These are phyloP conservation scores for Mionectes macconnelli DNA, from an alignment of 2,113 vertebrate species.

Conservation along the genomic window DNA sequence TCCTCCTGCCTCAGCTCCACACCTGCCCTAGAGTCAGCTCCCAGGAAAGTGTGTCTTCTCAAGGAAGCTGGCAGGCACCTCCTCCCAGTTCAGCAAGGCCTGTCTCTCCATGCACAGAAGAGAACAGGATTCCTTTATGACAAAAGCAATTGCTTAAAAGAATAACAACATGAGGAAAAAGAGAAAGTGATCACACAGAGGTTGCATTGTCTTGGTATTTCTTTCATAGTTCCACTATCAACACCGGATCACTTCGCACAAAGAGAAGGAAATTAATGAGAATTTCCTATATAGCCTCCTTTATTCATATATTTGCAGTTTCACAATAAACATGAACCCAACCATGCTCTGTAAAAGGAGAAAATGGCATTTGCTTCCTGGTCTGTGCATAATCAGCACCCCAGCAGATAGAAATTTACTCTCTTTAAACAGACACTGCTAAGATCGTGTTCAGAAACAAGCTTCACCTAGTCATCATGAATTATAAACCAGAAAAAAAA, in stretches of 20 bases:
- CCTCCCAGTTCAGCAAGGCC: background rate
- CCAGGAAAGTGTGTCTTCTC: background rate
- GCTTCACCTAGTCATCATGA: slow-evolving; percentile 61
- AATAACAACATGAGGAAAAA: background rate
- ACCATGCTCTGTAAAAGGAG: background rate
- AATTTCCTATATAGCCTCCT: background rate
- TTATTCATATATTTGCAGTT: background rate
- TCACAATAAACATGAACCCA: background rate
- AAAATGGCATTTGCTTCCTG: background rate
- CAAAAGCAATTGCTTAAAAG: background rate
- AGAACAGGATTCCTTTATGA: background rate
- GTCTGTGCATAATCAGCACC: background rate
- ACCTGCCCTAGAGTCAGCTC: background rate
- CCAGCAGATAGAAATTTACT: background rate
- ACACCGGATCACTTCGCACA: background rate
- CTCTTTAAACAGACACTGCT: slow-evolving; percentile 45
- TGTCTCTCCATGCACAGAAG: background rate
- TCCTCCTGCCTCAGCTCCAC: background rate
- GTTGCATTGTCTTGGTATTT: background rate
- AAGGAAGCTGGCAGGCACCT: background rate
- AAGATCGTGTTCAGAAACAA: slow-evolving; percentile 22
- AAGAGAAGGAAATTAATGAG: background rate
- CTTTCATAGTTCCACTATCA: background rate
- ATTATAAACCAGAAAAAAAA: slow-evolving; percentile 71
- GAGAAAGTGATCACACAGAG: background rate